Evolutionary conservation across 1,140 invertebrate species (phyloP).

Genomic region (Lucilia cuprina): DNA sequence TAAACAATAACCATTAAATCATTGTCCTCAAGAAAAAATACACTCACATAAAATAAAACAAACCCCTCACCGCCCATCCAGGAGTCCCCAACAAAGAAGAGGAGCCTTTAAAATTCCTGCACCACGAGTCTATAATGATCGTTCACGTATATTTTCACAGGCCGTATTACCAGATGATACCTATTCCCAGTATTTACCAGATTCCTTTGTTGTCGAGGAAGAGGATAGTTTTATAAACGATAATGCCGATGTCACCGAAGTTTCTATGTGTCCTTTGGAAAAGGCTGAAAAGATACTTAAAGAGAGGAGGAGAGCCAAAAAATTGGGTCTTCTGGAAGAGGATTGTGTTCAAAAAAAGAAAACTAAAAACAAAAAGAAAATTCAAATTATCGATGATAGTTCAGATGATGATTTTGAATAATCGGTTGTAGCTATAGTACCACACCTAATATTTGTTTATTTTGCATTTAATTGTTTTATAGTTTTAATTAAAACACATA

Average conservation of each 20-base stretch:
- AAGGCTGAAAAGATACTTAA: conserved; percentile 57
- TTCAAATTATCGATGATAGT: conserved; percentile 30
- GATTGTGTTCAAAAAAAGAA: neutral
- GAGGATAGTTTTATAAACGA: conserved; percentile 37
- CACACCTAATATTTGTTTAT: too few species aligned
- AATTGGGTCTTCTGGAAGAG: neutral
- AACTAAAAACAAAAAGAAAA: neutral
- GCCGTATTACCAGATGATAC: conserved; percentile 41
- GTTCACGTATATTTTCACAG: conserved; percentile 54
- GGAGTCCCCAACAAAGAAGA: conserved; percentile 50
- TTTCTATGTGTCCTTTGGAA: conserved; percentile 49
- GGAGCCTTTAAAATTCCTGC: conserved; percentile 56
- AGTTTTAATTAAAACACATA: too few species aligned
- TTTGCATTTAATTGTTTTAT: too few species aligned
- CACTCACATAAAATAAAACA: neutral
- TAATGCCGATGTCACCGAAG: conserved; percentile 38
- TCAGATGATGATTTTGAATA: conserved; percentile 36
- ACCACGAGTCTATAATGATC: conserved; percentile 46
- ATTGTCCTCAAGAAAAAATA: neutral
- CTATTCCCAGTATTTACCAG: conserved; percentile 48
- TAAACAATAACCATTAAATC: neutral
- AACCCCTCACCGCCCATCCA: conserved; percentile 20
- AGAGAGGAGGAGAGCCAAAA: conserved; percentile 42
- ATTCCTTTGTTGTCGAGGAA: conserved; percentile 51
- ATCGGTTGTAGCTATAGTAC: neutral